Base-by-base conservation (phyloP, 2,888 invertebrate species). In the Mesorhabditis belari region DNA sequence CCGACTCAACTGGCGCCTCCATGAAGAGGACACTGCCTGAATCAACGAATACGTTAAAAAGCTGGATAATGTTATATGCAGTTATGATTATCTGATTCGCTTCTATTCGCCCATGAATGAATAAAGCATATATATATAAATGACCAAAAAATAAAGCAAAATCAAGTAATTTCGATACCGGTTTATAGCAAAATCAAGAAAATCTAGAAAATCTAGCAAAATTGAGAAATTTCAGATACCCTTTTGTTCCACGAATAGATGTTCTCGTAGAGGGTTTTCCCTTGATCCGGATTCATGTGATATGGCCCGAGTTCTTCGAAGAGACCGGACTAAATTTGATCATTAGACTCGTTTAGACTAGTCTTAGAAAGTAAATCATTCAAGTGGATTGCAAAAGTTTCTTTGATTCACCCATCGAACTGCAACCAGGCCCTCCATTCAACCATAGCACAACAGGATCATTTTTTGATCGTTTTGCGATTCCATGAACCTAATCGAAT, bases 1-100 rank as follows among this genome's bases (percentile, higher is more conserved):
- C 85, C 85, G 49, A 85, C 85, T 55, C 83, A n/a, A 82, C 83
- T 12, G 85, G 85, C 1, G 84, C 80, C 74, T 85, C 85, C 61
- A 85, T 65, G 70, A 82, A 85, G 57, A 85, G 61, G 63, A 85
- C 82, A 68, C 84, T 9, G 84, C 83, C 28, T 81, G 67, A 35
- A 35, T 35, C 1, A 1, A n/a, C 35, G n/a, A n/a, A n/a, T n/a
- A n/a, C n/a, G n/a, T n/a, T n/a, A n/a, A n/a, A n/a, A n/a, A n/a
- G n/a, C n/a, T n/a, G n/a, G n/a, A n/a, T n/a, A n/a, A n/a, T n/a
- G n/a, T n/a, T n/a, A n/a, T n/a, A n/a, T n/a, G n/a, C n/a, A n/a
- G n/a, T n/a, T n/a, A n/a, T n/a, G n/a, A n/a, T n/a, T n/a, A n/a
- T n/a, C n/a, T n/a, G n/a, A n/a, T n/a, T n/a, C n/a, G n/a, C n/a